A percentile compares a stretch with the other conserved stretches of the same genome.
Conservation (phyloP, 2,797 vertebrate species). For the Eupleurogrammus muticus region DNA sequence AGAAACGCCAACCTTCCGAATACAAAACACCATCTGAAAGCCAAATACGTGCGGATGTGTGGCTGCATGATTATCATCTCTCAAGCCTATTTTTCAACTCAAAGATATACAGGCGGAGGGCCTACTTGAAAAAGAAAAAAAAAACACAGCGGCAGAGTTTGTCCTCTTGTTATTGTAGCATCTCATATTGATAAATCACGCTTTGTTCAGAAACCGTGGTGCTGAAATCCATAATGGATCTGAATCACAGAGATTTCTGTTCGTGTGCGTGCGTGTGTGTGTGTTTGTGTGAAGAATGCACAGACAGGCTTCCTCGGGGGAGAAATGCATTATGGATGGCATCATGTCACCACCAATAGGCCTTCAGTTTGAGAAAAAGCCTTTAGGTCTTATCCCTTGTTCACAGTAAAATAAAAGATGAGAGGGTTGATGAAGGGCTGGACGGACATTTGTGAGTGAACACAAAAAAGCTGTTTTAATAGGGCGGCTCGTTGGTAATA, state of each 20-base stretch:
- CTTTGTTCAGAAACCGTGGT: slow-evolving; percentile 19
- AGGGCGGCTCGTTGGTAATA: no score
- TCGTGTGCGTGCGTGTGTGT: slow-evolving; percentile 1
- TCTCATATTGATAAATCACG: slow-evolving; percentile 55
- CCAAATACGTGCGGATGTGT: slow-evolving; percentile 39
- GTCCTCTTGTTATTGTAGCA: slow-evolving; percentile 42
- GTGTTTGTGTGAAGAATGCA: slow-evolving; percentile 1
- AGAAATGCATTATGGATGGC: slow-evolving; percentile 57
- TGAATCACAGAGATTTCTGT: slow-evolving; percentile 26
- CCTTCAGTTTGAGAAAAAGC: slow-evolving; percentile 15
- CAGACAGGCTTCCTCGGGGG: slow-evolving; percentile 28
- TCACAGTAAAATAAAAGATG: slow-evolving; percentile 11
- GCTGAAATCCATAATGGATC: slow-evolving; percentile 51
- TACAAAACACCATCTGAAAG: slow-evolving; percentile 27
- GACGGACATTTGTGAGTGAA: not conserved
- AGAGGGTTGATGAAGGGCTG: not conserved
- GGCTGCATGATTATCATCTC: slow-evolving; percentile 40
- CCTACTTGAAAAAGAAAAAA: slow-evolving; percentile 50
- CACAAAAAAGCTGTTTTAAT: no score
- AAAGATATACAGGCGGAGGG: slow-evolving; percentile 8
- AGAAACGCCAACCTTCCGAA: slow-evolving; percentile 23
- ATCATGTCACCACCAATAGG: slow-evolving; percentile 31
- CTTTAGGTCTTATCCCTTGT: slow-evolving; percentile 18
- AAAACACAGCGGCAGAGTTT: slow-evolving; percentile 40
- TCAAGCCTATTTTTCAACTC: slow-evolving; percentile 17